Evolutionary conservation across 2,113 vertebrate species (phyloP).

Genomic region (Podarcis muralis): DNA sequence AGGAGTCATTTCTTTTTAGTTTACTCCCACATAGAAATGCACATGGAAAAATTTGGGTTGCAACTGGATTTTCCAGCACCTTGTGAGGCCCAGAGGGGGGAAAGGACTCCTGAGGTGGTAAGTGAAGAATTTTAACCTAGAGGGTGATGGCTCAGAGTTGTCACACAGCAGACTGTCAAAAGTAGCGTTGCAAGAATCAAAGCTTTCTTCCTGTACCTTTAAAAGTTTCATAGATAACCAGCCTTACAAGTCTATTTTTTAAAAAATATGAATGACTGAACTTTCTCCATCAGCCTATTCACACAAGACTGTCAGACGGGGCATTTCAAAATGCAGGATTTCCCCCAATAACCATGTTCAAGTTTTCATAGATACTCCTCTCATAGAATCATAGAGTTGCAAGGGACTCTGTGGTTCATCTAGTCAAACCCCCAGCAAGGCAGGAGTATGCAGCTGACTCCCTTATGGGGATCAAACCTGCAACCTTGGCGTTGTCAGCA

Average conservation of each 20-base stretch:
- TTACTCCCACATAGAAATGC: background rate
- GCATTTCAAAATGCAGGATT: background rate
- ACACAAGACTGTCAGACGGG: background rate
- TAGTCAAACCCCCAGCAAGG: too few relatives aligned
- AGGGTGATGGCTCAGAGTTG: background rate
- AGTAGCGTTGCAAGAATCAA: background rate
- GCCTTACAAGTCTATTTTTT: background rate
- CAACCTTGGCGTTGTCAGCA: too few relatives aligned
- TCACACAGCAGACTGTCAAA: background rate
- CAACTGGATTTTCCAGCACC: background rate
- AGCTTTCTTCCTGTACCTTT: background rate
- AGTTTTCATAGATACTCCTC: background rate
- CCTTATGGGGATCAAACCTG: too few relatives aligned
- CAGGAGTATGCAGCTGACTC: too few relatives aligned
- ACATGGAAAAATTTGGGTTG: background rate
- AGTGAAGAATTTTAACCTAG: constrained; percentile 1
- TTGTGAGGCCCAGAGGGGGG: background rate
- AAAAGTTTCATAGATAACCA: background rate
- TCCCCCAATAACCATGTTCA: background rate
- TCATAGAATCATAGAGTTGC: too few relatives aligned
- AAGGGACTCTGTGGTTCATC: too few relatives aligned
- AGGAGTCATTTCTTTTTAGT: background rate
- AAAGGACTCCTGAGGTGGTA: background rate
- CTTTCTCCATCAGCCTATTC: background rate
- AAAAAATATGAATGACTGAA: background rate